A percentile compares a stretch with the other conserved stretches of the same genome.
Evolutionary conservation across 1,140 invertebrate species (phyloP).

Genomic region (Trichonephila inaurata): DNA sequence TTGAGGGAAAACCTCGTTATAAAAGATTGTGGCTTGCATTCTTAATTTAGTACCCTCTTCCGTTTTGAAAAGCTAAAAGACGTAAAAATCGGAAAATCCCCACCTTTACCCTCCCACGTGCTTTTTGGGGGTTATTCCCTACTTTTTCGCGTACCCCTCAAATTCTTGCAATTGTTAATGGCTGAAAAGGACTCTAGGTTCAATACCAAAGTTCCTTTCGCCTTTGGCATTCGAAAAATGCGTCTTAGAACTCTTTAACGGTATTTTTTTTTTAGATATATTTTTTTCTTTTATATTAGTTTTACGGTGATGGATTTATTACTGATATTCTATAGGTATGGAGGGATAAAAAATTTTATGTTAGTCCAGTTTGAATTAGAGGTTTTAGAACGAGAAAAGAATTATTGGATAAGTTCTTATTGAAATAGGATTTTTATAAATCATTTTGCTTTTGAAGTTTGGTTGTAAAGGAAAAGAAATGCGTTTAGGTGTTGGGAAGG

Average conservation of each 20-base stretch:
- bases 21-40: neutral
- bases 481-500: no score
- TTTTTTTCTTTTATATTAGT: neutral
- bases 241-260: neutral
- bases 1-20: neutral
- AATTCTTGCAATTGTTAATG: neutral
- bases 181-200: neutral
- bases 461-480: no score
- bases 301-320: constrained; percentile 9
- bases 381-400: neutral
- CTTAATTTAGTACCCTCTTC: constrained; percentile 3
- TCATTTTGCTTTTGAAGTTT: neutral
- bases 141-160: neutral
- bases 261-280: neutral
- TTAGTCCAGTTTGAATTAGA: neutral
- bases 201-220: neutral
- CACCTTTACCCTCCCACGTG: neutral
- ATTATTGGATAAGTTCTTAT: neutral
- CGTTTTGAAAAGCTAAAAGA: neutral
- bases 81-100: constrained; percentile 13
- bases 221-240: constrained; percentile 1
- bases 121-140: neutral
- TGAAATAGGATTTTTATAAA: neutral
- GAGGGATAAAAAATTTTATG: neutral
- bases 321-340: neutral